Conservation (phyloP, 2,797 vertebrate species). For the Toxotes lorentzi region DNA sequence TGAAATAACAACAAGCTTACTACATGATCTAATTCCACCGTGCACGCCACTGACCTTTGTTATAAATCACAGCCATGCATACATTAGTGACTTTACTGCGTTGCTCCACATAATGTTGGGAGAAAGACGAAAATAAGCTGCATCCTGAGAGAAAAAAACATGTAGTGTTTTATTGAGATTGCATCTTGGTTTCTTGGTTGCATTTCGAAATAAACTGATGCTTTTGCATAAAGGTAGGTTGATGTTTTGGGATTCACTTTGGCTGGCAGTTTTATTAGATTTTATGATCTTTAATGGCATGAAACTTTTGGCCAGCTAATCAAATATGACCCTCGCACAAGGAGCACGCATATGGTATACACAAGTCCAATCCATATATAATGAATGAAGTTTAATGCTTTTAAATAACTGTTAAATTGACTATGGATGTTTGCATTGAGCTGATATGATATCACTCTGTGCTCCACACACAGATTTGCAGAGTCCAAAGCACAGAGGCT, state of each 20-base stretch:
- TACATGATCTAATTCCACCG: rapidly evolving
- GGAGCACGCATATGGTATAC: background rate
- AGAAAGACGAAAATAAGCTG: too few relatives aligned
- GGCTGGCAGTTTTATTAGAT: background rate
- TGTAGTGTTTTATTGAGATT: background rate
- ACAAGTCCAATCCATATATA: background rate
- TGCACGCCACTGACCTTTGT: too few relatives aligned
- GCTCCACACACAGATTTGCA: conserved; percentile 67
- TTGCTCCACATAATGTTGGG: background rate
- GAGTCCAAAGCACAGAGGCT: conserved; percentile 75
- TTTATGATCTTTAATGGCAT: background rate
- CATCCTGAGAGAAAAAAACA: background rate
- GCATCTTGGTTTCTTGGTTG: background rate
- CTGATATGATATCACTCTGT: background rate
- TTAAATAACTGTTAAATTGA: background rate
- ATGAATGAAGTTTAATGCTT: background rate
- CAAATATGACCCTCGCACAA: too few relatives aligned
- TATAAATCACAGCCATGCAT: background rate
- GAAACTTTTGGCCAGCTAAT: background rate
- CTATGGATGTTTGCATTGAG: background rate
- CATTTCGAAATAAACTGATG: background rate
- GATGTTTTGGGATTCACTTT: background rate
- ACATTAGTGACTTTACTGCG: background rate
- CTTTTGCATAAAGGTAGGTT: background rate
- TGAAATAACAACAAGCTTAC: too few relatives aligned